Conservation (phyloP, 2,888 invertebrate species). For the Phyllotreta cruciferae region DNA sequence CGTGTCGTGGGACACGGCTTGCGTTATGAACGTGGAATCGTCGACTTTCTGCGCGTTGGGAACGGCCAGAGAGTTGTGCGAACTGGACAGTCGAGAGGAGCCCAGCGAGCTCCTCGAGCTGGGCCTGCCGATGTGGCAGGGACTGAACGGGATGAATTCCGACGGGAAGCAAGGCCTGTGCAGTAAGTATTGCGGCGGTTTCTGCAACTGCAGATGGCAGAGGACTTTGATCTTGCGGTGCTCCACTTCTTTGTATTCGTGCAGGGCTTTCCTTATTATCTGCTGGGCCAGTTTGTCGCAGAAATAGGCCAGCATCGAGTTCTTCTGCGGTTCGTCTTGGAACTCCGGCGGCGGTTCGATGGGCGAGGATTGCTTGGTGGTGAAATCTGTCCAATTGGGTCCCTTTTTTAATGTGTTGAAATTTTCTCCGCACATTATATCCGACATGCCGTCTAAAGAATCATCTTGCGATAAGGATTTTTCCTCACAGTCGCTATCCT, state of each 20-base stretch:
- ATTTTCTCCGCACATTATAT: constrained; percentile 80
- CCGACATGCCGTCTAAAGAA: constrained; percentile 76
- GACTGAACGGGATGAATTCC: constrained; percentile 69
- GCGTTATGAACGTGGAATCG: constrained; percentile 87
- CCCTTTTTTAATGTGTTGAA: constrained; percentile 85
- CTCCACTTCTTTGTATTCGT: constrained; percentile 57
- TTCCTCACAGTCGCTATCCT: constrained; percentile 85
- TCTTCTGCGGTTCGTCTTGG: constrained; percentile 67
- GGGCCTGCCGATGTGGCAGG: constrained; percentile 67
- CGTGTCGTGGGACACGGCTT: constrained; percentile 87
- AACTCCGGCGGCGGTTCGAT: constrained; percentile 88
- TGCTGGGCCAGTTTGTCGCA: constrained; percentile 61
- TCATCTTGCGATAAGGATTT: constrained; percentile 79
- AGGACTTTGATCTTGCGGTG: constrained; percentile 38
- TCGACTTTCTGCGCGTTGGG: constrained; percentile 77
- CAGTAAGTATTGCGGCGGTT: constrained; percentile 41
- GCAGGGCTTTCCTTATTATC: constrained; percentile 62
- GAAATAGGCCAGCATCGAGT: constrained; percentile 58
- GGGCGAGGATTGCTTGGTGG: constrained; percentile 66
- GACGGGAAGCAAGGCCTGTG: constrained; percentile 63
- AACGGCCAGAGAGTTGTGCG: constrained; percentile 81
- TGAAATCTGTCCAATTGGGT: constrained; percentile 65
- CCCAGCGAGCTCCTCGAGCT: constrained; percentile 76
- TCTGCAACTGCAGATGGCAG: constrained; percentile 40
- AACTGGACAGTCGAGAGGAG: constrained; percentile 81